Base-by-base conservation (phyloP, 2,113 vertebrate genomes). In the Verasper variegatus region DNA sequence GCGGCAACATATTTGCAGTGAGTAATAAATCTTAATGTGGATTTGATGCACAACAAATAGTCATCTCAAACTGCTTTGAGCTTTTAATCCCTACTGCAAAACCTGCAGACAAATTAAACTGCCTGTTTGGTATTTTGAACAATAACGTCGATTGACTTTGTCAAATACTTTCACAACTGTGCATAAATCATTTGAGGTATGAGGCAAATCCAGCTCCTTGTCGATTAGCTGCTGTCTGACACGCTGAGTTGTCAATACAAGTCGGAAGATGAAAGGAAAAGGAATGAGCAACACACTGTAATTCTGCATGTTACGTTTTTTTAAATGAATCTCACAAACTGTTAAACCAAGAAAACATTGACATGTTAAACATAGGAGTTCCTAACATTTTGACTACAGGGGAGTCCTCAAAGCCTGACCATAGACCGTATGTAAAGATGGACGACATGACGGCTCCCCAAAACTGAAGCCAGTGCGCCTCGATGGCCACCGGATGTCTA, bases 11-110 rank as follows among this genome's bases (percentile, higher is more conserved):
- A 68, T 49, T 55, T 37, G 5, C 26, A 45, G 11, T 15, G 27
- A 70, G 35, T 59, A 40, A 51, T 23, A 27, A 5, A 63, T n/a
- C 27, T 18, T 27, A 5, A 9, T 1, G 51, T 47, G 12, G 20
- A 62, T 71, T 58, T 52, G 5, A 58, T 27, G 60, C 3, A 65
- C 35, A 55, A 49, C 7, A 21, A 68, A 62, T 10, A 55, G 45
- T 42, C 0, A 57, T 54, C 62, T 52, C 42, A 60, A 59, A 69
- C 21, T 4, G 2, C 49, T 63, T 73, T 68, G 23, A 26, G 13
- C 35, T 27, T 31, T 52, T 40, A 66, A 49, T 21, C 13, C 2
- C 0, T 52, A 13, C 13, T 18, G 13, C 15, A 11, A 31, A 55
- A 68, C 9, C 4, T 54, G 4, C 20, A 7, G 45, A 57, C 13